Base-by-base conservation (phyloP, 2,113 vertebrate species). In the Irena cyanogastra region DNA sequence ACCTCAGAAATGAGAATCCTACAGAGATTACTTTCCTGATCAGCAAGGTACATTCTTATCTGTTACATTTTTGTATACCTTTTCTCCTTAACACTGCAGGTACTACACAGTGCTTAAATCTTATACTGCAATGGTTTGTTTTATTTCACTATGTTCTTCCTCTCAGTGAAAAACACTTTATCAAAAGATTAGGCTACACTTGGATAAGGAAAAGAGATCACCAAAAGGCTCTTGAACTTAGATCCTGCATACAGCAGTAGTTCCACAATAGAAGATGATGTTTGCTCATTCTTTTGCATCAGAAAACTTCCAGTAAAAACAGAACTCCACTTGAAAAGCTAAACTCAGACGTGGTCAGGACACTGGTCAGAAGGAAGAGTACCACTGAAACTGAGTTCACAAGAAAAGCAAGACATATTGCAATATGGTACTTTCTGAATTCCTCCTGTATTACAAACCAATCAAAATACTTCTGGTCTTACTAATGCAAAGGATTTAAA, bases 281-380 rank as follows among this genome's bases (percentile, higher is more conserved):
- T 80, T 66, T 70, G 27, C 21, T 79, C 14, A 42, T 47, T 83
- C 18, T 72, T 93, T 49, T 71, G 53, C 28, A 80, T 50, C 24
- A 65, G 45, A 60, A 74, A 45, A 47, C 24, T 57, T 71, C 7
- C 37, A 71, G 24, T 13, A 24, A 84, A 89, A 57, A 52, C 17
- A 26, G 42, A 76, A 24, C 24, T 47, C 52, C 54, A 39, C 39
- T 44, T 77, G 28, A 63, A 74, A 50, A 91, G 41, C 13, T 44
- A n/a, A 57, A 47, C 24, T 61, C 16, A 69, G 17, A 57, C 28
- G 44, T 13, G 30, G 18, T 57, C 42, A 63, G 53, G 42, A 44
- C 27, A 47, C 14, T 16, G 4, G 31, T 33, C 20, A 31, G 57
- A 66, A 83, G 0, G 0, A 61, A 57, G 22, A 53, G 2, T 53